Conservation (phyloP, 2,888 invertebrate species). For the Rotaria sp. region DNA sequence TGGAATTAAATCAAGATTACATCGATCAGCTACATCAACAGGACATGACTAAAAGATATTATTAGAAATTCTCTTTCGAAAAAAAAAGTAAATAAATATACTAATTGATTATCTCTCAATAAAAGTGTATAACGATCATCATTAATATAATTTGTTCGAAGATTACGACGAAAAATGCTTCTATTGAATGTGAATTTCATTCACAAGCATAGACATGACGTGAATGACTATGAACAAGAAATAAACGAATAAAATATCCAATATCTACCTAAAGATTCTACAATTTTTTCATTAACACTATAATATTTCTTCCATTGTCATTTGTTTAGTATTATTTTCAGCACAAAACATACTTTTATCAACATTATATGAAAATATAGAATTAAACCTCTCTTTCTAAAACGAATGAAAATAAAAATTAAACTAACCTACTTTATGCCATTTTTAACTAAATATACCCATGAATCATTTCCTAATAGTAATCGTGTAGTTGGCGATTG, state of each 20-base stretch:
- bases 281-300: conserved; percentile 58
- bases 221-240: conserved; percentile 59
- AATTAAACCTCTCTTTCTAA: conserved; percentile 32
- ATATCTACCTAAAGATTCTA: conserved; percentile 62
- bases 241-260: conserved; percentile 62
- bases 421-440: conserved; percentile 54
- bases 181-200: conserved; percentile 60
- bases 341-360: conserved; percentile 61
- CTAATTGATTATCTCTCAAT: conserved; percentile 59
- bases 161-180: conserved; percentile 55
- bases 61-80: too few relatives aligned
- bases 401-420: conserved; percentile 33
- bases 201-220: conserved; percentile 60
- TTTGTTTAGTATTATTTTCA: conserved; percentile 61
- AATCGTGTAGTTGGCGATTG: conserved; percentile 58
- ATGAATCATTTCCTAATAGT: conserved; percentile 56
- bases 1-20: conserved; percentile 61
- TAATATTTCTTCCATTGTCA: conserved; percentile 57
- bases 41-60: conserved; percentile 55
- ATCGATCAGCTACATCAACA: conserved; percentile 58
- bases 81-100: conserved; percentile 42
- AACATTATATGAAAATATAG: conserved; percentile 59
- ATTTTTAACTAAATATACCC: conserved; percentile 59
- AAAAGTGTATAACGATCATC: conserved; percentile 53
- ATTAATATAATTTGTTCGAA: conserved; percentile 54